Evolutionary conservation across 1,140 invertebrate genomes (phyloP).

Genomic region (Halesus radiatus): DNA sequence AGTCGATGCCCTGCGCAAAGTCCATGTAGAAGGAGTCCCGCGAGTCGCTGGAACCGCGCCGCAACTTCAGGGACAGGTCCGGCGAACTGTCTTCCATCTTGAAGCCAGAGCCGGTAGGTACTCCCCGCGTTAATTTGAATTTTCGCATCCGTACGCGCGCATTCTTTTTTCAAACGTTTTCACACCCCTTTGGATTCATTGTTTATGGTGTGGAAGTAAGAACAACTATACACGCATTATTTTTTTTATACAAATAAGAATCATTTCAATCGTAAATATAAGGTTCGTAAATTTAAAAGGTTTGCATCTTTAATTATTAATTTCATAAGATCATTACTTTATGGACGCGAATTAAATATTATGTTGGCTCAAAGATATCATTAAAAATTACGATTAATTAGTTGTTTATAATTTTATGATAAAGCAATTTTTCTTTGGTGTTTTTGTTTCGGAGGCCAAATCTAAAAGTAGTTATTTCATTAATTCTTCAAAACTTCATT

Average conservation of each 20-base stretch:
- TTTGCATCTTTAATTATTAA: neutral
- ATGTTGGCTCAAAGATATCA: too few relatives aligned
- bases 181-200: too few relatives aligned
- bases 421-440: conserved; percentile 21
- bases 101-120: neutral
- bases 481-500: too few relatives aligned
- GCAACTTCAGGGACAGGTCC: conserved; percentile 84
- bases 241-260: too few relatives aligned
- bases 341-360: too few relatives aligned
- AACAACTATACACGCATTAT: too few relatives aligned
- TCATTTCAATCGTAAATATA: too few relatives aligned
- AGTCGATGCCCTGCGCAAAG: conserved; percentile 88
- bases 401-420: too few relatives aligned
- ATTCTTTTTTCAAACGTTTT: neutral
- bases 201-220: too few relatives aligned
- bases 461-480: conserved; percentile 8
- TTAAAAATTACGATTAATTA: too few relatives aligned
- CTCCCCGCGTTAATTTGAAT: neutral
- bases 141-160: conserved; percentile 22
- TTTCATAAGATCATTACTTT: conserved; percentile 18
- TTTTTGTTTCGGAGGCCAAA: conserved; percentile 36
- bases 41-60: conserved; percentile 86
- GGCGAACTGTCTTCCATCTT: conserved; percentile 84
- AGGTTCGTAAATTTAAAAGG: too few relatives aligned
- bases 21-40: conserved; percentile 91